Percentiles rank a stretch among this genome's conserved stretches.
phyloP scores from a whole-genome alignment of 1,140 invertebrate genomes.

The Drosophila oshimai region DNA sequence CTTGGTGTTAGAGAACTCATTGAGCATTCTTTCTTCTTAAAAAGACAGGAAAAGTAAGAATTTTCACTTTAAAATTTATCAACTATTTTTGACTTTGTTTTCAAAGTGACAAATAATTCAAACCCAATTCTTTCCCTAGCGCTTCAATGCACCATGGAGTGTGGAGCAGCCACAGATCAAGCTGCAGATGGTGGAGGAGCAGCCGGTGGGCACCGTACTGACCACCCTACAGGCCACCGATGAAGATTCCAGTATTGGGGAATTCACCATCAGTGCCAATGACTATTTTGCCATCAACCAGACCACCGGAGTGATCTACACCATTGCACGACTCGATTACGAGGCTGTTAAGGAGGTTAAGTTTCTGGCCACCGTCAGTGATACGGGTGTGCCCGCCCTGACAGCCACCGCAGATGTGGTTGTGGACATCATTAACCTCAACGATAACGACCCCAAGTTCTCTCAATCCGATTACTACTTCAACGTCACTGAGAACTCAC shows the following conservation, averaged over 20 bases:
- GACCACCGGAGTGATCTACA: constrained; percentile 90
- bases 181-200: constrained; percentile 91
- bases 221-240: constrained; percentile 92
- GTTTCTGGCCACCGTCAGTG: constrained; percentile 91
- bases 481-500: constrained; percentile 89
- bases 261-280: constrained; percentile 85
- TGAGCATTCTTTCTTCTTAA: background rate
- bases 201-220: constrained; percentile 90
- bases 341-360: constrained; percentile 89
- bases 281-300: constrained; percentile 91
- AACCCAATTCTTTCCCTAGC: constrained; percentile 29
- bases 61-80: background rate
- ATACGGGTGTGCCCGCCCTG: constrained; percentile 91
- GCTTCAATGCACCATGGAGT: constrained; percentile 89
- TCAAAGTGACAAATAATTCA: background rate
- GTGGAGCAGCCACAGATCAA: constrained; percentile 87
- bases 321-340: constrained; percentile 91
- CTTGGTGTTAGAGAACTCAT: constrained; percentile 35
- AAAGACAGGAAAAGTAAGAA: background rate
- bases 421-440: constrained; percentile 92
- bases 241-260: constrained; percentile 91
- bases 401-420: constrained; percentile 89
- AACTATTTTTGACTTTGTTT: constrained; percentile 20
- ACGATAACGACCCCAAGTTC: constrained; percentile 93
- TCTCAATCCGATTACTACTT: constrained; percentile 87